phyloP scores from a whole-genome alignment of 2,797 vertebrate species.

The Falco naumanni region DNA sequence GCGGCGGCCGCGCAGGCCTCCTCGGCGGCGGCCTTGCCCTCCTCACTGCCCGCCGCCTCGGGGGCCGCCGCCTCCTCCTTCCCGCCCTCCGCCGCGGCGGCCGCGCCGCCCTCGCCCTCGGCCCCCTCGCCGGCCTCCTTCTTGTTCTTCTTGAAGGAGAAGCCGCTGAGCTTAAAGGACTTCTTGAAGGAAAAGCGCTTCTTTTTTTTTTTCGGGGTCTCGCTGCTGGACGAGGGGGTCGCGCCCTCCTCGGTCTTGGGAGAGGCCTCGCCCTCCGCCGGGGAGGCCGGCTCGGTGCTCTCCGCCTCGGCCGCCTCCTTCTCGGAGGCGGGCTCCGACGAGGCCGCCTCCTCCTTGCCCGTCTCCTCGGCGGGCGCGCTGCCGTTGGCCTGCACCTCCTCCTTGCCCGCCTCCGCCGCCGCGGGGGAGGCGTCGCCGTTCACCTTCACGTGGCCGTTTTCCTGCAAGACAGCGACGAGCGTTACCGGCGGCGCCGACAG shows the following conservation, averaged over 20 bases:
- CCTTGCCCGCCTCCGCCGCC: conserved; percentile 87
- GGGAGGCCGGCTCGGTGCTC: conserved; percentile 82
- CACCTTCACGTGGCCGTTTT: conserved; percentile 92
- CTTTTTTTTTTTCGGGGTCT: conserved; percentile 98
- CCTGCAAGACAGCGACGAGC: conserved; percentile 76
- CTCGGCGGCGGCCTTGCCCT: conserved; percentile 77
- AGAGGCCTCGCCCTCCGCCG: conserved; percentile 86
- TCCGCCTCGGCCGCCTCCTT: conserved; percentile 81
- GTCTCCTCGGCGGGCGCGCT: conserved; percentile 81
- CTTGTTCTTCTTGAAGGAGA: conserved; percentile 96
- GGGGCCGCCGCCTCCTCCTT: conserved; percentile 78
- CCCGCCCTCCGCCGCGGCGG: conserved; percentile 70
- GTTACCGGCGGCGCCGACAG: conserved; percentile 1
- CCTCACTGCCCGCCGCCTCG: conserved; percentile 65
- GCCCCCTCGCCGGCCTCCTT: conserved; percentile 88
- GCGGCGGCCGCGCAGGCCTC: conserved; percentile 67
- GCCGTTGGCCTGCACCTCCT: conserved; percentile 90
- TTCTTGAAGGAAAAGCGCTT: conserved; percentile 97
- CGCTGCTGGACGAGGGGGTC: conserved; percentile 83
- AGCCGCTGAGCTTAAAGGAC: conserved; percentile 94
- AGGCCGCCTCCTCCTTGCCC: conserved; percentile 59
- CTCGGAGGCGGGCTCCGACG: conserved; percentile 68
- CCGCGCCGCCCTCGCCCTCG: conserved; percentile 78
- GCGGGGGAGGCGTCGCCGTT: conserved; percentile 92
- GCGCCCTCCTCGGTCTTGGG: conserved; percentile 86